Percentiles rank a stretch among this genome's conserved stretches.
phyloP scores from a whole-genome alignment of 2,113 vertebrate species.

The Lasiurus borealis region DNA sequence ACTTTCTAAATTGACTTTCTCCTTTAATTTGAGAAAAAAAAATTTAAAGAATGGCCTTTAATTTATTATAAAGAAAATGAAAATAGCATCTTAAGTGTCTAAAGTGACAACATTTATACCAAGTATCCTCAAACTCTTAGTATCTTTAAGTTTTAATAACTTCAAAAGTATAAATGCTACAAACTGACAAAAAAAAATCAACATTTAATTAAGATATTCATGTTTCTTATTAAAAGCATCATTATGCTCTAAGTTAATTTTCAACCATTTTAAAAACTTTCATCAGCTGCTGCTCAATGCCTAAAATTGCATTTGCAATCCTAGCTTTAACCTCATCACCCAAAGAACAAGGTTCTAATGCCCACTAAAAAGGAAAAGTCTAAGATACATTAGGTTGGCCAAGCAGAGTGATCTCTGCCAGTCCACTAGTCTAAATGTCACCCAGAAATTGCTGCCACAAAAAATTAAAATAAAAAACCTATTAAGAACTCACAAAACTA shows the following conservation, averaged over 20 bases:
- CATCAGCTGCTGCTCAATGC: neutral
- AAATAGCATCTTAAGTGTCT: neutral
- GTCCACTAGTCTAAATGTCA: neutral
- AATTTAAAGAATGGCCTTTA: neutral
- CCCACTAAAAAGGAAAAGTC: neutral
- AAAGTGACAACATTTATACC: slow-evolving; percentile 8
- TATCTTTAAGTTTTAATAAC: slow-evolving; percentile 23
- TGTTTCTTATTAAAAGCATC: slow-evolving; percentile 36
- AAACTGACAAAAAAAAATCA: slow-evolving; percentile 45
- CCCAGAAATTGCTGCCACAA: neutral
- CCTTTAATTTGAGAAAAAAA: neutral
- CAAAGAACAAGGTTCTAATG: neutral
- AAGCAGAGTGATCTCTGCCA: neutral
- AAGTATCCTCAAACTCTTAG: neutral
- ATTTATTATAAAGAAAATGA: slow-evolving; percentile 18
- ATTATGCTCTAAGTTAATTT: slow-evolving; percentile 8
- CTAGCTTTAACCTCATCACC: neutral
- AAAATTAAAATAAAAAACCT: neutral
- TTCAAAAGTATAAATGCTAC: neutral
- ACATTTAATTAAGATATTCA: neutral
- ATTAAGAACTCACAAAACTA: slow-evolving; percentile 7
- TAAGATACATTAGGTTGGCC: neutral
- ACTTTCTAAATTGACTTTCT: neutral
- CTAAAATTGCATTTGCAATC: neutral
- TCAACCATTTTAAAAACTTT: neutral